Evolutionary conservation across 2,113 vertebrate genomes (phyloP), one percentile per base, ranked within the genome.

Genomic region (Nansenia antarctica): DNA sequence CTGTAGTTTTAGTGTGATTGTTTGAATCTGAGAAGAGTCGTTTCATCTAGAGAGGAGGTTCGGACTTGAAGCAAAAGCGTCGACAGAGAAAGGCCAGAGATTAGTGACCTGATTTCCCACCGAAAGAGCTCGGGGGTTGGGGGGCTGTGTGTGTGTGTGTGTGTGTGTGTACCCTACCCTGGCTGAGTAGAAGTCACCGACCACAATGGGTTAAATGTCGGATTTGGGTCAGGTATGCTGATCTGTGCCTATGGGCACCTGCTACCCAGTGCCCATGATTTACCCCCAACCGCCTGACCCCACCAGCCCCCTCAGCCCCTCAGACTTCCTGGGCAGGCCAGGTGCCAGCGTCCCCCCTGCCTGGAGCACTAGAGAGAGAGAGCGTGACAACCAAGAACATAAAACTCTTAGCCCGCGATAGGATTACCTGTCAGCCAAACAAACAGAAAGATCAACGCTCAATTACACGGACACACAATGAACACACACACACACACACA

Each of bases 71-170:
- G 87, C 69, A 67, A 82, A 71, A 76, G 78, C 72, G 73, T 62
- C 78, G 67, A 81, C 78, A 66, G 80, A 80, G 84, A 69, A 80
- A 79, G 69, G 85, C 67, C 71, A 54, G 32, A 85, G 88, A 90
- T 89, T 85, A 88, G 79, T 87, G 84, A 90, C 87, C 86, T 85
- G 82, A 78, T 91, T 90, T 83, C 62, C 73, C n/a, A n/a, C 65
- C 77, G 77, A 85, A 88, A 87, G 74, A 82, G 84, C 82, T 86
- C 73, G 68, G 64, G 67, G 52, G 34, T 47, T 39, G 26, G 32
- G 15, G 29, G 9, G 61, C 5, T 26, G 15, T 26, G 54, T 0
- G n/a, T 60, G 76, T 71, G 70, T 67, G 5, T 57, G 64, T 63
- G 11, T 65, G 30, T 72, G 31, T 80, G 31, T 82, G 59, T 67